A percentile compares a stretch with the other conserved stretches of the same genome.
Conservation (phyloP, 2,888 invertebrate species). For the Myopa testacea region DNA sequence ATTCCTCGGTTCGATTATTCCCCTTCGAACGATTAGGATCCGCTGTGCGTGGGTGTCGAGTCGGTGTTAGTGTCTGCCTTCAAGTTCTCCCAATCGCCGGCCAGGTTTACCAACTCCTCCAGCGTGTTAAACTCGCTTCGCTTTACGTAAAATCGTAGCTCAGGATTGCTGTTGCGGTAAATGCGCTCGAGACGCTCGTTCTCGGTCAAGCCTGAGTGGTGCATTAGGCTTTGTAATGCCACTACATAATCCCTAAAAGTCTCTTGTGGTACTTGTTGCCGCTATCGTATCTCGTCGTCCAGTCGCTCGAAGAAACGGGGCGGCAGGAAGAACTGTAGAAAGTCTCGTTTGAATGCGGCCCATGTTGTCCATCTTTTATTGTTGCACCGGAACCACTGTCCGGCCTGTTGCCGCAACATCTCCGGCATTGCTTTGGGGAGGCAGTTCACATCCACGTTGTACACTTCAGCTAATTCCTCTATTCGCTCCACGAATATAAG, state of each 20-base stretch:
- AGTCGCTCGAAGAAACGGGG: constrained; percentile 2
- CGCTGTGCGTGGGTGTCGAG: no score
- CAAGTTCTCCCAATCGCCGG: background rate
- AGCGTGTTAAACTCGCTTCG: background rate
- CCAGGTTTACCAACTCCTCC: background rate
- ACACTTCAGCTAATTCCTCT: no score
- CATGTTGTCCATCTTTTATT: background rate
- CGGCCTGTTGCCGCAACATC: no score
- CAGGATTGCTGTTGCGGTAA: background rate
- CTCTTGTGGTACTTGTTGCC: background rate
- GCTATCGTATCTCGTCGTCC: background rate
- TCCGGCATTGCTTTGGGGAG: no score
- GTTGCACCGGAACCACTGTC: no score
- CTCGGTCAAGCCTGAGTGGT: background rate
- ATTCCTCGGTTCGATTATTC: background rate
- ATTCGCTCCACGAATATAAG: no score
- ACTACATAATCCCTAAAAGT: no score
- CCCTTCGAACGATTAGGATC: no score
- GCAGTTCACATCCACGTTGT: no score
- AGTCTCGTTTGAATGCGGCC: background rate
- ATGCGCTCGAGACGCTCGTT: constrained; percentile 27
- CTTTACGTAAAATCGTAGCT: constrained; percentile 11
- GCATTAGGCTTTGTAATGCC: background rate
- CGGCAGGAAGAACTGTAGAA: constrained; percentile 1
- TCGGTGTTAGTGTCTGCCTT: background rate